Percentiles rank a stretch among this genome's conserved stretches.
phyloP scores from a whole-genome alignment of 2,113 vertebrate species.

The Melanerpes aurifrons region DNA sequence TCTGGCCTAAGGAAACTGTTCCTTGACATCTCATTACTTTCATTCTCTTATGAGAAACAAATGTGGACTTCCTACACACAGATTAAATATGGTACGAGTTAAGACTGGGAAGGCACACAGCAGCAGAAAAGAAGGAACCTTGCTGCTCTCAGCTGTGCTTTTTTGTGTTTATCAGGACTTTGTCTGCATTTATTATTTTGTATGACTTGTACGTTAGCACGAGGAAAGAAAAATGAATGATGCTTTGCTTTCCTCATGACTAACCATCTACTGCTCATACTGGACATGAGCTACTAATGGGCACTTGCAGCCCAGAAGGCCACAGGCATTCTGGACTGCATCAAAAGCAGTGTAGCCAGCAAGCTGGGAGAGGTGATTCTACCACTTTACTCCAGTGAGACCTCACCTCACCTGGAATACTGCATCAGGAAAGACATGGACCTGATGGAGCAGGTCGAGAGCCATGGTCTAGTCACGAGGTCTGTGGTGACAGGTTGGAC shows the following conservation, averaged over 20 bases:
- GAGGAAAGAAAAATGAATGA: constrained; percentile 17
- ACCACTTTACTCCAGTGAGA: too few species aligned
- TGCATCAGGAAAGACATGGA: too few species aligned
- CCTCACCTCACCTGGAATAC: too few species aligned
- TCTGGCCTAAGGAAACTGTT: constrained; percentile 60
- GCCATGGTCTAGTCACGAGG: too few species aligned
- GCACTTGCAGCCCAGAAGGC: too few species aligned
- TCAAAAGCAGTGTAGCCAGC: too few species aligned
- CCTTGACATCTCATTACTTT: constrained; percentile 66
- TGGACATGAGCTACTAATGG: too few species aligned
- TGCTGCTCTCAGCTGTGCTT: background rate
- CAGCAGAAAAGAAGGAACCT: constrained; percentile 25
- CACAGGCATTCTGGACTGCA: too few species aligned
- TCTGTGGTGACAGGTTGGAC: too few species aligned
- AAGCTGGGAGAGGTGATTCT: too few species aligned
- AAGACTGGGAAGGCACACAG: constrained; percentile 10
- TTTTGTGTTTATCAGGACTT: constrained; percentile 17
- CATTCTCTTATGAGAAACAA: constrained; percentile 63
- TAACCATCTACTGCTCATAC: background rate
- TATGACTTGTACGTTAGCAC: constrained; percentile 24
- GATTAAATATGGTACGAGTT: constrained; percentile 57
- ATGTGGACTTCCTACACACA: constrained; percentile 32
- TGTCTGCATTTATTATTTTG: constrained; percentile 52
- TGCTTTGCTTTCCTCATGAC: background rate
- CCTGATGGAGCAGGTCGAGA: too few species aligned